These are phyloP conservation scores for Lycocorax pyrrhopterus DNA, from an alignment of 2,113 vertebrate species.

Conservation along the genomic window DNA sequence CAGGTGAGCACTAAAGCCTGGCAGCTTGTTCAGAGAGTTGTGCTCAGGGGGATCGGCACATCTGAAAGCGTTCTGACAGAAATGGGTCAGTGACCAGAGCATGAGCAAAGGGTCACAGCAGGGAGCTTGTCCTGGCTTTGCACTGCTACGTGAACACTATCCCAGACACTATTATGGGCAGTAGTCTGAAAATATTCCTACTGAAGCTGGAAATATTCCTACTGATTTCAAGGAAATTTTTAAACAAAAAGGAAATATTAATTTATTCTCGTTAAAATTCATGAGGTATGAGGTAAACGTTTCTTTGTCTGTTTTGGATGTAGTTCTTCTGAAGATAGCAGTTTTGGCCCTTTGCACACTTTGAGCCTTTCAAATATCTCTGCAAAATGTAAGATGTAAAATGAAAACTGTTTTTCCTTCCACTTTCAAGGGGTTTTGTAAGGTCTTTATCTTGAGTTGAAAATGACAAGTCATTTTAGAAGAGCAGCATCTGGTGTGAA, in stretches of 20 bases:
- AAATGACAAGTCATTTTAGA: background rate
- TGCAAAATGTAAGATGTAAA: background rate
- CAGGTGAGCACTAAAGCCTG: background rate
- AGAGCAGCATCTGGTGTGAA: background rate
- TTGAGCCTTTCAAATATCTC: background rate
- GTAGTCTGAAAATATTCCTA: background rate
- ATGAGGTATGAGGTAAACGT: background rate
- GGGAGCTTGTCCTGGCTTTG: background rate
- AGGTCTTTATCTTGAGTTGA: background rate
- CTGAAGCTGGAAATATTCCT: background rate
- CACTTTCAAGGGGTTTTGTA: background rate
- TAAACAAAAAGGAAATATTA: background rate
- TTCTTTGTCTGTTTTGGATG: background rate
- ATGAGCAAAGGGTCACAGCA: background rate
- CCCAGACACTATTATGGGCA: background rate
- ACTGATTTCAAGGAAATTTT: background rate
- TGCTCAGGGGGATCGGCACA: background rate
- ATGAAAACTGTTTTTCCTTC: background rate
- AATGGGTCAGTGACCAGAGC: background rate
- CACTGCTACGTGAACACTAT: accelerated
- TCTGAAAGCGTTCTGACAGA: background rate
- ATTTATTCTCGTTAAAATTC: background rate
- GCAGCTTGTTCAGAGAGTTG: background rate
- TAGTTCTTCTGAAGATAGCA: background rate
- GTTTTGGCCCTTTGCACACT: background rate